These are phyloP conservation scores for Papilio polytes DNA, from an alignment of 1,140 invertebrate genomes.

Conservation along the genomic window DNA sequence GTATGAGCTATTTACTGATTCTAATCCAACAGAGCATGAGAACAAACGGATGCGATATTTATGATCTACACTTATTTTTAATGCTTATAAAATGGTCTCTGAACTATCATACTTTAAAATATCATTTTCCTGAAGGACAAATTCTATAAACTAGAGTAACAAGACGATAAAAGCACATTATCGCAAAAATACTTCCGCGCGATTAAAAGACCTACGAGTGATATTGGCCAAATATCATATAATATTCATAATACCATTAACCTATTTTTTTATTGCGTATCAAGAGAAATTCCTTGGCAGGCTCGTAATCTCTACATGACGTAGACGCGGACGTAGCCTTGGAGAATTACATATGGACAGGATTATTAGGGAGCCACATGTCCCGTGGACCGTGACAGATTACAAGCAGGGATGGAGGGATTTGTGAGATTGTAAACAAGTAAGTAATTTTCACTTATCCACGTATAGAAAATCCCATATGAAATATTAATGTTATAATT, in stretches of 20 bases:
- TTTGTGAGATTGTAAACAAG: not conserved
- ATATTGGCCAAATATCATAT: conserved; percentile 21
- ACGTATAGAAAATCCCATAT: not conserved
- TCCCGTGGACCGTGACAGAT: conserved; percentile 27
- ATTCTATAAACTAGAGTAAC: not conserved
- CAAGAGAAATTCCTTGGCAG: conserved; percentile 36
- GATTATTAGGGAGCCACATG: conserved; percentile 34
- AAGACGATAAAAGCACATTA: conserved; percentile 10
- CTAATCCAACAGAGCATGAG: too few relatives aligned
- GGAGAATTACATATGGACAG: conserved; percentile 33
- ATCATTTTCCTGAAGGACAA: not conserved
- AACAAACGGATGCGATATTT: not conserved
- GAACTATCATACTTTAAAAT: too few relatives aligned
- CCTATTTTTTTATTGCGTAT: conserved; percentile 39
- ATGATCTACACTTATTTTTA: not conserved
- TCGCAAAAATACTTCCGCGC: conserved; percentile 21
- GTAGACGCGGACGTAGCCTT: conserved; percentile 28
- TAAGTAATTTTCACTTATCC: not conserved
- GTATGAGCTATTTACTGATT: too few relatives aligned
- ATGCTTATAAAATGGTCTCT: too few relatives aligned
- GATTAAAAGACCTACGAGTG: conserved; percentile 22
- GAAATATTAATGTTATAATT: not conserved
- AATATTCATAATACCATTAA: conserved; percentile 36
- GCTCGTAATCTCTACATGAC: conserved; percentile 40
- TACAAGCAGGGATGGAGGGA: not conserved